Percentiles rank a stretch among this genome's conserved stretches.
Conservation (phyloP, 1,140 invertebrate genomes). For the Sitophilus oryzae region DNA sequence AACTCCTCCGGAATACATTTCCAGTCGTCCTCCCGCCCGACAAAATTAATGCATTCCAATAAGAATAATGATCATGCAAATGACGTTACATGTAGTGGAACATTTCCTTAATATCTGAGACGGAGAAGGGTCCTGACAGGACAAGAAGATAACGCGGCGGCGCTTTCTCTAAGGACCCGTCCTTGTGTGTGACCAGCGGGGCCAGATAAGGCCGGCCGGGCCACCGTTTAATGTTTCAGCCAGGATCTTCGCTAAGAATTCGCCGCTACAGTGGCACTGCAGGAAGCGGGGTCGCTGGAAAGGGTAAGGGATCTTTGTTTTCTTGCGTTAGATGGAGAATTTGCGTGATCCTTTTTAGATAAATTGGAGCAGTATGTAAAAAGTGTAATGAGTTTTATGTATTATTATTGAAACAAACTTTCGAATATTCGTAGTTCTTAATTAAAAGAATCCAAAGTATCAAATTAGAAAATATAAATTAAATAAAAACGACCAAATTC, state of each 20-base stretch:
- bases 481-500: too few relatives aligned
- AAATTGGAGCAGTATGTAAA: too few relatives aligned
- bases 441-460: too few relatives aligned
- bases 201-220: conserved; percentile 18
- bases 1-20: conserved; percentile 8
- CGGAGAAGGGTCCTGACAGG: conserved; percentile 28
- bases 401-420: too few relatives aligned
- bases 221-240: not conserved
- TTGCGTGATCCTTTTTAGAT: too few relatives aligned
- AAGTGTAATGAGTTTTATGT: too few relatives aligned
- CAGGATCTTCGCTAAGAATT: not conserved
- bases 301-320: not conserved
- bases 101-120: conserved; percentile 32
- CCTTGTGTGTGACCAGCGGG: conserved; percentile 23
- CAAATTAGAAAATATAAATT: too few relatives aligned
- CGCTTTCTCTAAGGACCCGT: conserved; percentile 23
- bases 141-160: conserved; percentile 27
- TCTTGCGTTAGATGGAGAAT: too few relatives aligned
- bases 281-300: not conserved
- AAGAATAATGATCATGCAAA: conserved; percentile 31
- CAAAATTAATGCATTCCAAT: conserved; percentile 26
- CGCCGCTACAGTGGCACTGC: not conserved
- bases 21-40: conserved; percentile 6
- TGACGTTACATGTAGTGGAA: conserved; percentile 32
- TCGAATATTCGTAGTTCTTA: too few relatives aligned